phyloP scores from a whole-genome alignment of 2,113 vertebrate species.

The Cavia porcellus region DNA sequence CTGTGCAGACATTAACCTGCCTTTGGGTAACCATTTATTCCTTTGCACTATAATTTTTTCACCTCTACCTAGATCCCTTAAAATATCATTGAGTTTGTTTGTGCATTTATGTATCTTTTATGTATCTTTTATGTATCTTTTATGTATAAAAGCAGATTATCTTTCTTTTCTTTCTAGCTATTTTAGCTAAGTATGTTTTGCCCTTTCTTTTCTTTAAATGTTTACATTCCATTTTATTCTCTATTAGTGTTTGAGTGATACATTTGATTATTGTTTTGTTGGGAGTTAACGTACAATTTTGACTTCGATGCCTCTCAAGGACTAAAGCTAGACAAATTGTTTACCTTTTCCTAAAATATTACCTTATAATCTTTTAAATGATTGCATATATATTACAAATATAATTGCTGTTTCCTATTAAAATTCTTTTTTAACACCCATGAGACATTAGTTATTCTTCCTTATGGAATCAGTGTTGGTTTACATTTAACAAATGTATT shows the following conservation, averaged over 20 bases:
- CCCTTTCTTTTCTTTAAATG: not conserved
- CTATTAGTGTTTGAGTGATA: not conserved
- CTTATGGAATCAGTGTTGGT: not conserved
- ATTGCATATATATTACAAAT: not conserved
- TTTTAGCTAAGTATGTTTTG: not conserved
- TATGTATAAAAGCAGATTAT: not conserved
- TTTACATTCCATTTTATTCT: slow-evolving; percentile 14
- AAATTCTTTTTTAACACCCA: not conserved
- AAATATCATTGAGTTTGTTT: not conserved
- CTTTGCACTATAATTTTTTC: not conserved
- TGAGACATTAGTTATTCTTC: slow-evolving; percentile 7
- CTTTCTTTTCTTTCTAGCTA: not conserved
- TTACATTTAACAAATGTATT: slow-evolving; percentile 21
- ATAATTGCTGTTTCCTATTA: not conserved
- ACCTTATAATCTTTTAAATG: not conserved
- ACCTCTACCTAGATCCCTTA: not conserved
- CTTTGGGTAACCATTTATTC: not conserved
- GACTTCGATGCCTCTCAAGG: not conserved
- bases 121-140: no score
- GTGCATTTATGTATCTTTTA: not conserved
- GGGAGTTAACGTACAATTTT: not conserved
- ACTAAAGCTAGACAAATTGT: not conserved
- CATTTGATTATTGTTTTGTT: not conserved
- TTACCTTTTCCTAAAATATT: not conserved
- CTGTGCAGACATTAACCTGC: not conserved